Evolutionary conservation across 2,888 invertebrate species (phyloP), one percentile per base, ranked within the genome.

Genomic region (Pseudoips prasinana): DNA sequence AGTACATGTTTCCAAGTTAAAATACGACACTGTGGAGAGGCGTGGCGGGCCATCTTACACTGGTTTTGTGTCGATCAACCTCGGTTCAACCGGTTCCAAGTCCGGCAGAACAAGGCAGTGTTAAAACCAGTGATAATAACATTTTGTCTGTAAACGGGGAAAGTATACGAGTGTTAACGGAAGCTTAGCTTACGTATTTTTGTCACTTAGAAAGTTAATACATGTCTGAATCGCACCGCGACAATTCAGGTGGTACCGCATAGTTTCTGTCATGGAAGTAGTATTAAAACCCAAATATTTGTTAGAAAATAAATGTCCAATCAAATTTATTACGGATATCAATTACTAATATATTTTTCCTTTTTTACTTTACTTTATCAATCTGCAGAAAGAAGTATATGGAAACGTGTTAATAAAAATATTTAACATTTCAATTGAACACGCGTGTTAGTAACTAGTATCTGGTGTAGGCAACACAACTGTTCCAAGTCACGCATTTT

Each of bases 1-100:
- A 48, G 26, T 35, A 29, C 23, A 28, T 11, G 29, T 11, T 30
- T 19, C 8, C 18, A 22, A 23, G 9, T 8, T n/a, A 17, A 26
- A 33, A 35, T 20, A 30, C 22, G 29, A 25, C 8, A 17, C 18
- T 33, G 18, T 26, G 25, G 34, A 30, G 44, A 36, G 46, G 47
- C 39, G 51, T 47, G 46, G 51, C 29, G 30, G 68, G 28, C 48
- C 67, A 53, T 24, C 18, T 49, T 54, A 55, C 10, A 45, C 30
- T 48, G 73, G 80, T 50, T 38, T 48, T 25, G 37, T 36, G 33
- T 35, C 38, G 51, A 52, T 46, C 72, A 76, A 64, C 65, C 71
- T 72, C 68, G 62, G 28, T 58, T 56, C 74, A 73, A 86, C 86
- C 86, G 84, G 87, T 86, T 85, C 72, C 64, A 54, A 58, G 56